Conservation (phyloP, 2,797 vertebrate genomes). For the Enoplosus armatus region DNA sequence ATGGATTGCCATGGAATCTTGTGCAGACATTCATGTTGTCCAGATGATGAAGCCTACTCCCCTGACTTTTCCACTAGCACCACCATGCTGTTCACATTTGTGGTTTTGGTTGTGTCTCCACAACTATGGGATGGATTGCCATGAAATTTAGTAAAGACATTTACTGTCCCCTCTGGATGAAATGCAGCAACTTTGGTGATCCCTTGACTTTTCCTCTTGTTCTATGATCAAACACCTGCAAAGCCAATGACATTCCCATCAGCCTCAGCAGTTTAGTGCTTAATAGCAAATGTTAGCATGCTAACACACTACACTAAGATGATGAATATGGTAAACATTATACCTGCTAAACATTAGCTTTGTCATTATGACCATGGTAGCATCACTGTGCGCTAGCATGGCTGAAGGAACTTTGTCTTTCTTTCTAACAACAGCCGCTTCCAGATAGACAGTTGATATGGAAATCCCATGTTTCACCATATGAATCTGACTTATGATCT, state of each 20-base stretch:
- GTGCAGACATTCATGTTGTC: neutral
- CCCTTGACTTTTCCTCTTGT: neutral
- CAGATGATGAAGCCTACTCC: neutral
- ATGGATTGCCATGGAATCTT: neutral
- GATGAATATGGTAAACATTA: neutral
- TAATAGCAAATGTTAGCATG: slow-evolving; percentile 5
- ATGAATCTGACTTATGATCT: slow-evolving; percentile 57
- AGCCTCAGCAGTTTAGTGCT: neutral
- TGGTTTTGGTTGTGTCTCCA: neutral
- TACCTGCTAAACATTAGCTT: neutral
- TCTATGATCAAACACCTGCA: neutral
- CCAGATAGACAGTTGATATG: slow-evolving; percentile 30
- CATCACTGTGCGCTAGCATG: neutral
- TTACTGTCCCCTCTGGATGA: neutral
- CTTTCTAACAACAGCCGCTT: slow-evolving; percentile 18
- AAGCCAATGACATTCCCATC: slow-evolving; percentile 6
- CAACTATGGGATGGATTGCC: neutral
- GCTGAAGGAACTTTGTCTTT: neutral
- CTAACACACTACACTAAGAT: neutral
- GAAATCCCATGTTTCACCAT: slow-evolving; percentile 33
- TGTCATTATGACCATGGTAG: neutral
- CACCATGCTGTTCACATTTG: neutral
- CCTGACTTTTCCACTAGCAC: neutral
- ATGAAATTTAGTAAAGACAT: neutral
- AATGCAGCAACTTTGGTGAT: neutral